Evolutionary conservation across 92 coral and sea anemone genomes (phyloP).

Genomic region (Heliopora coerulea): DNA sequence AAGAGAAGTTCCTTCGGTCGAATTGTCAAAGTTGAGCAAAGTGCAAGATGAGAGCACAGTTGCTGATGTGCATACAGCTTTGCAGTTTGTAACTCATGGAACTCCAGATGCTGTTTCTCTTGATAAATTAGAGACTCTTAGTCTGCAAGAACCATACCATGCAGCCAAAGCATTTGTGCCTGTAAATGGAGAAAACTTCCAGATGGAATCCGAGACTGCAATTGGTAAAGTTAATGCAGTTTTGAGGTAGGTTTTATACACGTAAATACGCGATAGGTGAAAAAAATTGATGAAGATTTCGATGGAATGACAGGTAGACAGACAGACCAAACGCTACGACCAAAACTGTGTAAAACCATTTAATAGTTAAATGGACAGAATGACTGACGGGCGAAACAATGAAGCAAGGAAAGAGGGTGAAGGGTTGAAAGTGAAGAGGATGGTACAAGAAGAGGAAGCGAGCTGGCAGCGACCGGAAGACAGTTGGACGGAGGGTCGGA

Average conservation of each 20-base stretch:
- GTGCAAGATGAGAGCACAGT: not conserved
- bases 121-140: slow-evolving; percentile 16
- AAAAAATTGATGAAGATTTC: too few relatives aligned
- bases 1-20: slow-evolving; percentile 2
- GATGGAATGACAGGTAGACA: too few relatives aligned
- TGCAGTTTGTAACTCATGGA: slow-evolving; percentile 6
- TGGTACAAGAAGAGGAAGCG: too few relatives aligned
- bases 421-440: too few relatives aligned
- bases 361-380: too few relatives aligned
- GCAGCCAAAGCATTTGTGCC: slow-evolving; percentile 23
- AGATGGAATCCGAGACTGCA: not conserved
- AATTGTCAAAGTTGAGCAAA: not conserved
- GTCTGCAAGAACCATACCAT: slow-evolving; percentile 20
- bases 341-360: too few relatives aligned
- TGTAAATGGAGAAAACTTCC: not conserved
- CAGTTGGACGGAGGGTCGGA: not conserved
- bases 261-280: not conserved
- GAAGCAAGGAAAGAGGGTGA: too few relatives aligned
- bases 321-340: too few relatives aligned
- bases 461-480: too few relatives aligned
- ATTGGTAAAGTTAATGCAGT: not conserved
- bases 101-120: not conserved
- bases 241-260: slow-evolving; percentile 18
- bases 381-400: too few relatives aligned
- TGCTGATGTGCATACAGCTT: slow-evolving; percentile 4